Percentiles rank a stretch among this genome's conserved stretches.
Evolutionary conservation across 1,140 invertebrate genomes (phyloP).

Genomic region (Drosophila kepulauana): DNA sequence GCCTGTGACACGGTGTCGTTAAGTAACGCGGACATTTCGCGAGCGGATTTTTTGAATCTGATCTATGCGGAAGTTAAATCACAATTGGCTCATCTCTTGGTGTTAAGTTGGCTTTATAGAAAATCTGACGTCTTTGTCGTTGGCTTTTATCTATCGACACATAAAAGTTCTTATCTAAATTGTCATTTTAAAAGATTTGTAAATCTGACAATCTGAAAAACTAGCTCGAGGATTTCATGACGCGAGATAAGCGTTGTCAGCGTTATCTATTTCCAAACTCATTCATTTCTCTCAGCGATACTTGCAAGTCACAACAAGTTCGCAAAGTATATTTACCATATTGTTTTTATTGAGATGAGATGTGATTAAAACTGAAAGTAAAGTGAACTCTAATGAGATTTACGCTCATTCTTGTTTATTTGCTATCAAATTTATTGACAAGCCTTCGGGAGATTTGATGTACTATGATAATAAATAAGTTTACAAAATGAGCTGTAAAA

Average conservation of each 20-base stretch:
- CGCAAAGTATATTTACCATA: neutral
- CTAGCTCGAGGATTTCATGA: neutral
- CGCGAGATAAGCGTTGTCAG: conserved; percentile 13
- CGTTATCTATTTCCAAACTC: conserved; percentile 16
- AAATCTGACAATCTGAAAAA: neutral
- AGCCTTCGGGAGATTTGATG: too few species aligned
- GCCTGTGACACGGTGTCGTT: conserved; percentile 46
- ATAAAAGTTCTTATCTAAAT: conserved; percentile 34
- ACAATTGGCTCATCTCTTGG: conserved; percentile 17
- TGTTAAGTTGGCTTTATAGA: conserved; percentile 38
- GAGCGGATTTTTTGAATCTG: neutral
- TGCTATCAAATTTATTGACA: too few species aligned
- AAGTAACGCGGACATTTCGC: conserved; percentile 49
- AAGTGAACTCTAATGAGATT: too few species aligned
- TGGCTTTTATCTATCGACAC: conserved; percentile 35
- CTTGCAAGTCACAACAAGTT: conserved; percentile 16
- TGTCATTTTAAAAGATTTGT: neutral
- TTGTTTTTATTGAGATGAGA: neutral
- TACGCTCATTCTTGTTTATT: too few species aligned
- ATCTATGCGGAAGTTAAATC: conserved; percentile 22
- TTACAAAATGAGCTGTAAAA: too few species aligned
- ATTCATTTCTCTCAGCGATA: conserved; percentile 26
- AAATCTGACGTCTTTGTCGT: neutral
- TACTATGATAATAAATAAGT: too few species aligned
- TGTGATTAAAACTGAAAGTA: neutral